These are phyloP conservation scores for Fistularia commersonii DNA, from an alignment of 2,797 vertebrate species.

Conservation along the genomic window DNA sequence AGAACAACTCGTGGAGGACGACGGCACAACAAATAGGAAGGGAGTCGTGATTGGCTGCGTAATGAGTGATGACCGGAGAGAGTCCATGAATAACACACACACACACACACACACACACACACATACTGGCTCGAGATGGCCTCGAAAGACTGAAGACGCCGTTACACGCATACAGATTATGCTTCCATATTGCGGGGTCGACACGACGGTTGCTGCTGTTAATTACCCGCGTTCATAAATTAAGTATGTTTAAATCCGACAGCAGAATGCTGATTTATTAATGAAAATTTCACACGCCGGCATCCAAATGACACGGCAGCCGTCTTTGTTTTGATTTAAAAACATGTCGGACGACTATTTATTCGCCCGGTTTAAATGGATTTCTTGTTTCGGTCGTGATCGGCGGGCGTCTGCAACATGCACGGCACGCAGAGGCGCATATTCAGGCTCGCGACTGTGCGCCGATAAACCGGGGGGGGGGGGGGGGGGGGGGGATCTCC, in stretches of 20 bases:
- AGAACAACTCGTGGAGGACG: conserved; percentile 29
- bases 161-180: conserved; percentile 34
- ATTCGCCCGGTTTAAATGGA: no score
- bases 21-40: conserved; percentile 22
- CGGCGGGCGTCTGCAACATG: no score
- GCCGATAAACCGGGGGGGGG: no score
- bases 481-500: no score
- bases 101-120: conserved; percentile 25
- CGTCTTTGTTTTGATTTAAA: conserved; percentile 20
- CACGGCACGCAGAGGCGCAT: no score
- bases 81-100: conserved; percentile 46
- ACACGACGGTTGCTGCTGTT: conserved; percentile 40
- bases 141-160: conserved; percentile 12
- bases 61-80: conserved; percentile 44
- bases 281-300: conserved; percentile 14
- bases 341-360: not conserved
- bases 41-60: conserved; percentile 26
- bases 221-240: conserved; percentile 24
- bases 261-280: conserved; percentile 30
- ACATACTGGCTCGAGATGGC: conserved; percentile 11
- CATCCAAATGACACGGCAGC: conserved; percentile 25
- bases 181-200: conserved; percentile 38
- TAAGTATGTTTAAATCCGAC: conserved; percentile 11
- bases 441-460: no score
- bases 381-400: no score